phyloP scores from a whole-genome alignment of 2,888 invertebrate genomes.

The Uropetala carovei region DNA sequence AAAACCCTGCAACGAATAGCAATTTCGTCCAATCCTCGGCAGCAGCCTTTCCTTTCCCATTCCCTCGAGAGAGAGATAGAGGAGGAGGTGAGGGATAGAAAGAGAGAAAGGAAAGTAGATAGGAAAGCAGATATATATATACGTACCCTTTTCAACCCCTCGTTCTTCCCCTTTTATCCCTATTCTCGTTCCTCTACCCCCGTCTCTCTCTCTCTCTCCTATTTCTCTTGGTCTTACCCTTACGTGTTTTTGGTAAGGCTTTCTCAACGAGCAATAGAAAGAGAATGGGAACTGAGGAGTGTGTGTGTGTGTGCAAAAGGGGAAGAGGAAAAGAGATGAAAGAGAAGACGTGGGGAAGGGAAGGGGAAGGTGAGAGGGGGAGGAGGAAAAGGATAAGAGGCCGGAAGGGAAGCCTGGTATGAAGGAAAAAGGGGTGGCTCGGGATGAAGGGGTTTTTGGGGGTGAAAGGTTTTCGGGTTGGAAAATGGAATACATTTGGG shows the following conservation, averaged over 20 bases:
- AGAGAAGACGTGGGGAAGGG: neutral
- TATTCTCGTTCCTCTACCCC: neutral
- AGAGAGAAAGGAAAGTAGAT: neutral
- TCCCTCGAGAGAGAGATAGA: neutral
- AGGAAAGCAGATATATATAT: neutral
- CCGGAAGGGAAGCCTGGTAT: conserved; percentile 2
- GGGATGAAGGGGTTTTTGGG: conserved; percentile 32
- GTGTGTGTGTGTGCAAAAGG: neutral
- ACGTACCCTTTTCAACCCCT: neutral
- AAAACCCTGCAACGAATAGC: conserved; percentile 62
- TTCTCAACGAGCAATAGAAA: conserved; percentile 33
- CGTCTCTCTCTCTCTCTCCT: neutral
- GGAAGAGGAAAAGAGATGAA: neutral
- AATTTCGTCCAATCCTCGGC: conserved; percentile 53
- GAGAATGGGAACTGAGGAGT: conserved; percentile 1
- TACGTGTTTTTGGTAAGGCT: conserved; percentile 31
- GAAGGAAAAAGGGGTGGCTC: too few species aligned
- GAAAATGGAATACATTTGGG: conserved; percentile 61
- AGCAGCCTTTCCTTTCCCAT: neutral
- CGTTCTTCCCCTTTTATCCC: neutral
- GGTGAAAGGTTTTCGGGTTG: conserved; percentile 60
- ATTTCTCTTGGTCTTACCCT: conserved; percentile 35
- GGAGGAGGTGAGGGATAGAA: neutral
- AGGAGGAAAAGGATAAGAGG: neutral
- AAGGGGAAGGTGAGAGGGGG: neutral